These are phyloP conservation scores for Lithobates sylvaticus DNA, from an alignment of 2,797 vertebrate genomes.

Conservation along the genomic window DNA sequence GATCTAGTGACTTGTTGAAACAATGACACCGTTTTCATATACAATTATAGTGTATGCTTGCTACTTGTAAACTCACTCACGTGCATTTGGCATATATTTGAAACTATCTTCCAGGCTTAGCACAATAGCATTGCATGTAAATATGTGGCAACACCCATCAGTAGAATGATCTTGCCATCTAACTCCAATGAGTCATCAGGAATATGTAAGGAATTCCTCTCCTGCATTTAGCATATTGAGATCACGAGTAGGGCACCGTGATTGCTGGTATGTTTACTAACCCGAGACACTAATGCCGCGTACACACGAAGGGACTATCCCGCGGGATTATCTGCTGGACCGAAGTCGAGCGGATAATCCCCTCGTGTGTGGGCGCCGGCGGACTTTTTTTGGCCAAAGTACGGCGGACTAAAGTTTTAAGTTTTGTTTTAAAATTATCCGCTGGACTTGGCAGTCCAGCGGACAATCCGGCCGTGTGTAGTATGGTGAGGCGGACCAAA, in stretches of 20 bases:
- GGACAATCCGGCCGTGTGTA: too few species aligned
- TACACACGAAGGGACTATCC: too few species aligned
- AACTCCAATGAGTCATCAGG: not conserved
- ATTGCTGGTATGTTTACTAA: too few species aligned
- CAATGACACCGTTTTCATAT: not conserved
- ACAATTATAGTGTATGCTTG: not conserved
- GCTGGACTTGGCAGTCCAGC: too few species aligned
- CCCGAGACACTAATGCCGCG: too few species aligned
- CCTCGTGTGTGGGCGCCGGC: too few species aligned
- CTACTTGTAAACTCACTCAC: not conserved
- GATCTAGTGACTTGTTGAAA: not conserved
- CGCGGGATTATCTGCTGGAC: too few species aligned
- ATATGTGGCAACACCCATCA: not conserved
- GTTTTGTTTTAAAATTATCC: too few species aligned
- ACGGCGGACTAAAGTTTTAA: too few species aligned
- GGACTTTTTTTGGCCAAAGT: too few species aligned
- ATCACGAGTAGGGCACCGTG: not conserved
- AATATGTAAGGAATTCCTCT: slow-evolving; percentile 6
- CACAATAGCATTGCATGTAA: not conserved
- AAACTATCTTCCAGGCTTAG: not conserved
- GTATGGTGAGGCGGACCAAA: too few species aligned
- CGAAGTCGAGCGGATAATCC: too few species aligned
- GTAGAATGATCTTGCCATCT: not conserved
- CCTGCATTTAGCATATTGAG: not conserved
- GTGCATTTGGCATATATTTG: not conserved